phyloP scores from a whole-genome alignment of 2,888 invertebrate genomes.

The Drosophila setosimentum region DNA sequence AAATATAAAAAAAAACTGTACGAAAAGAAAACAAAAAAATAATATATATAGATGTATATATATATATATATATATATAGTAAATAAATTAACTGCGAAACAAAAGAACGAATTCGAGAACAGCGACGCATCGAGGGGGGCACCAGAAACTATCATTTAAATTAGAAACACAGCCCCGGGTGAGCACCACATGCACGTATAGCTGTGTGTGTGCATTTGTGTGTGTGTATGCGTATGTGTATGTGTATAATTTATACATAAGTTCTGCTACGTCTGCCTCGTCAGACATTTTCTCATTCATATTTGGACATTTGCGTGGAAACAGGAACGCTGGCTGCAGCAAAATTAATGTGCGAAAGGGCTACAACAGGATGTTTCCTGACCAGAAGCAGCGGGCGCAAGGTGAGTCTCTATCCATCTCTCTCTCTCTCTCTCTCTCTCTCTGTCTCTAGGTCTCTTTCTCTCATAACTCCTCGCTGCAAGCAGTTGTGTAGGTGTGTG shows the following conservation, averaged over 20 bases:
- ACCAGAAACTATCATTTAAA: slow-evolving; percentile 66
- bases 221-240: slow-evolving; percentile 7
- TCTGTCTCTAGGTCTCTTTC: background rate
- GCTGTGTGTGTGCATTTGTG: slow-evolving; percentile 5
- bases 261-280: slow-evolving; percentile 26
- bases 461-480: background rate
- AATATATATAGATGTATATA: slow-evolving; percentile 6
- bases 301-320: slow-evolving; percentile 42
- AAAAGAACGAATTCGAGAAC: slow-evolving; percentile 50
- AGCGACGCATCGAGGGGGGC: slow-evolving; percentile 32
- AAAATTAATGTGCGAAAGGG: slow-evolving; percentile 89
- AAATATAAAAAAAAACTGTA: slow-evolving; percentile 17
- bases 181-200: slow-evolving; percentile 3
- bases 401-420: slow-evolving; percentile 72
- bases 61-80: background rate
- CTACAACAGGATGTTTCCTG: slow-evolving; percentile 90
- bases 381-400: slow-evolving; percentile 84
- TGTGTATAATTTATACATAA: slow-evolving; percentile 33
- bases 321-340: slow-evolving; percentile 68
- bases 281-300: slow-evolving; percentile 19
- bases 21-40: slow-evolving; percentile 19
- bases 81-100: slow-evolving; percentile 56
- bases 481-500: background rate
- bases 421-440: background rate
- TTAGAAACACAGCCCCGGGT: slow-evolving; percentile 54